Evolutionary conservation across 1,140 invertebrate species (phyloP).

Genomic region (Ceratina australensis): DNA sequence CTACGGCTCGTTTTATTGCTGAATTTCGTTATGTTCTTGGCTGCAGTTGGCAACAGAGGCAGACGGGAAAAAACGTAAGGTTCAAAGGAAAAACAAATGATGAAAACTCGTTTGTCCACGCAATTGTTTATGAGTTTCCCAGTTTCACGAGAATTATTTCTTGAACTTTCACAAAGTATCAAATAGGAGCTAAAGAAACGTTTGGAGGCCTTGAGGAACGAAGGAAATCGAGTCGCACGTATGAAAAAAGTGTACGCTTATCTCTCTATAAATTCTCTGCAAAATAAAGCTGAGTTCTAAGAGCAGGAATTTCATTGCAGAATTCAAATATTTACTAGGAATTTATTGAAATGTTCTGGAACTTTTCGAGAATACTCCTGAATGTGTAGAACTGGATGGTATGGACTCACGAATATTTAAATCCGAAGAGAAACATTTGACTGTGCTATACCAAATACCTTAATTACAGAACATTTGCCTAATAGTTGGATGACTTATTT

Average conservation of each 20-base stretch:
- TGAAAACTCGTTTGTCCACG: conserved; percentile 35
- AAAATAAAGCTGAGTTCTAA: background rate
- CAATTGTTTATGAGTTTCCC: conserved; percentile 52
- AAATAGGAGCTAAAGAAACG: too few relatives aligned
- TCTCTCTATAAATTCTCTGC: too few relatives aligned
- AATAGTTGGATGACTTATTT: too few relatives aligned
- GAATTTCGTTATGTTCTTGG: conserved; percentile 40
- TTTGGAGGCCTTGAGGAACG: too few relatives aligned
- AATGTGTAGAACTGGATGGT: background rate
- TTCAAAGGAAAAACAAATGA: conserved; percentile 12
- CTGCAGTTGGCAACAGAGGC: background rate
- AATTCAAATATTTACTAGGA: conserved; percentile 12
- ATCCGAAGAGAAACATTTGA: too few relatives aligned
- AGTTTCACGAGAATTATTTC: too few relatives aligned
- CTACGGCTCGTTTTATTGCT: conserved; percentile 33
- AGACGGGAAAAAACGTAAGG: background rate
- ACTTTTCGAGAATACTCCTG: background rate
- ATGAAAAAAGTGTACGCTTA: background rate
- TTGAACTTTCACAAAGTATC: too few relatives aligned
- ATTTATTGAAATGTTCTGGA: conserved; percentile 9
- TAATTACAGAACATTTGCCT: too few relatives aligned
- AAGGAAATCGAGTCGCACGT: too few relatives aligned
- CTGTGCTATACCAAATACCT: too few relatives aligned
- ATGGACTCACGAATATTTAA: background rate
- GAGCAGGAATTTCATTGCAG: background rate